A percentile compares a stretch with the other conserved stretches of the same genome.
These are phyloP conservation scores for Aphis gossypii DNA, from an alignment of 1,140 invertebrate genomes.

Conservation along the genomic window DNA sequence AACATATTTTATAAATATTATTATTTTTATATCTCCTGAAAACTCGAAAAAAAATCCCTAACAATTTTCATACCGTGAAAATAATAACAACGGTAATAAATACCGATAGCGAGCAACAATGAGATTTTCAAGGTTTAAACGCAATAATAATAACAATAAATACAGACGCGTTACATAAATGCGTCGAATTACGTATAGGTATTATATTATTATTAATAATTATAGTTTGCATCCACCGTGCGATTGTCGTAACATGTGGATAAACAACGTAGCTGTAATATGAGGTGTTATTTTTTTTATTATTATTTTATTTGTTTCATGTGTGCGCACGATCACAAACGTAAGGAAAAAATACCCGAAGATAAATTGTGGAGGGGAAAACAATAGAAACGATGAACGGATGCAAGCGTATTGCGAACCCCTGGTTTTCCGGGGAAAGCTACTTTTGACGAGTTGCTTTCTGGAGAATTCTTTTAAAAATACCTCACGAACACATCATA, in stretches of 20 bases:
- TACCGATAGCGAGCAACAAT: conserved; percentile 28
- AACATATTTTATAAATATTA: not conserved
- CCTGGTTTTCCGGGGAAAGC: not conserved
- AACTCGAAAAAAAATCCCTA: not conserved
- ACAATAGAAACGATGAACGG: not conserved
- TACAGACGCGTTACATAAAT: conserved; percentile 45
- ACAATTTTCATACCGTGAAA: not conserved
- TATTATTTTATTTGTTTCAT: not conserved
- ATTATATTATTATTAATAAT: not conserved
- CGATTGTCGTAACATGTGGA: conserved; percentile 27
- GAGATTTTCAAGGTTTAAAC: conserved; percentile 44
- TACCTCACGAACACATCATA: not conserved
- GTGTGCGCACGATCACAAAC: not conserved
- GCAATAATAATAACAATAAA: conserved; percentile 31
- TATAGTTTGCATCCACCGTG: not conserved
- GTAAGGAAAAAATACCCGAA: not conserved
- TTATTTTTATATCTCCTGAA: not conserved
- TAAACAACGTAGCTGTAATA: not conserved
- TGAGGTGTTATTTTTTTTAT: not conserved
- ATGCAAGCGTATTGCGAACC: not conserved
- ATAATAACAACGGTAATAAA: conserved; percentile 7
- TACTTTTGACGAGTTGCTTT: not conserved
- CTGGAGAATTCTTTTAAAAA: not conserved
- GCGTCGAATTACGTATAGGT: conserved; percentile 29
- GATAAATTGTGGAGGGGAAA: not conserved